These are phyloP conservation scores for Mizuhopecten yessoensis DNA, from an alignment of 1,140 invertebrate species.

Conservation along the genomic window DNA sequence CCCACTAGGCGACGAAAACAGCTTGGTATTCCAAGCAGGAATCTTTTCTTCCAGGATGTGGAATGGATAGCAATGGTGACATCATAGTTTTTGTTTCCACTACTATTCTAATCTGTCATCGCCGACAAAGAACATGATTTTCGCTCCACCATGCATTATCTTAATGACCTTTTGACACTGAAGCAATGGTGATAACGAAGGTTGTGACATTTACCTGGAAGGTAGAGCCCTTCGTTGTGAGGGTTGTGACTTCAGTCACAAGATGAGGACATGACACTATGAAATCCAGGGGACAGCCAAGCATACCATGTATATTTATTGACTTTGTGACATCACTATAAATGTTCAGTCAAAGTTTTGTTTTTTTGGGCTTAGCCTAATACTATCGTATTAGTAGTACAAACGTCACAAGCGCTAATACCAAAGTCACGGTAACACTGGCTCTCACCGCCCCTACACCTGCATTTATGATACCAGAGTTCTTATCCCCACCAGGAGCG, in stretches of 20 bases:
- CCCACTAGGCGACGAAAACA: background rate
- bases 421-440: background rate
- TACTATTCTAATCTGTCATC: background rate
- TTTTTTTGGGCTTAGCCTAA: background rate
- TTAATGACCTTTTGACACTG: background rate
- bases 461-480: background rate
- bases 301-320: background rate
- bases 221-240: background rate
- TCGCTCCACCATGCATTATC: background rate
- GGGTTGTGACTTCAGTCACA: background rate
- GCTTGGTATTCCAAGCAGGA: background rate
- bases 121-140: background rate
- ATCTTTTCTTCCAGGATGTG: background rate
- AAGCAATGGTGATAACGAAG: background rate
- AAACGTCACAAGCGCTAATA: background rate
- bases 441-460: background rate
- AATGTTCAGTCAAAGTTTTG: background rate
- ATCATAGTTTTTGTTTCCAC: background rate
- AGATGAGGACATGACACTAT: background rate
- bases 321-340: conserved; percentile 13
- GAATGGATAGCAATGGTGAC: background rate
- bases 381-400: conserved; percentile 10
- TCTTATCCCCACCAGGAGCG: background rate
- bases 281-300: background rate
- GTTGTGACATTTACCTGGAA: background rate